Evolutionary conservation across 2,113 vertebrate genomes (phyloP).

Genomic region (Corvus hawaiiensis): DNA sequence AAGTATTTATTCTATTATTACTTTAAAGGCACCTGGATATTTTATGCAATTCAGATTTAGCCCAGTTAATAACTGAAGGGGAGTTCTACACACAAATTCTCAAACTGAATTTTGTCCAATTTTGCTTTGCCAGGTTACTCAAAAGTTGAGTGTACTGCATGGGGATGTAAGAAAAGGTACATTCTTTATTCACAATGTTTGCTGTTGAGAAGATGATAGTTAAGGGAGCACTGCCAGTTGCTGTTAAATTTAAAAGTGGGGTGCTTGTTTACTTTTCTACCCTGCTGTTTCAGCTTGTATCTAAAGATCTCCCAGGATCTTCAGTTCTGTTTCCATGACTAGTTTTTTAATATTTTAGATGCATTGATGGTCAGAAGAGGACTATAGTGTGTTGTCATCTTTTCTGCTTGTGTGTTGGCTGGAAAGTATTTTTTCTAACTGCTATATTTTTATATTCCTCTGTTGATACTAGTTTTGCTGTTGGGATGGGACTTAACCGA

Average conservation of each 20-base stretch:
- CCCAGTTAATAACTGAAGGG: neutral
- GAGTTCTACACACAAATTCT: neutral
- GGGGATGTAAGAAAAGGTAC: neutral
- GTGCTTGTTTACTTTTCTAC: neutral
- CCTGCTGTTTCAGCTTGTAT: neutral
- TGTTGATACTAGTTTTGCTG: neutral
- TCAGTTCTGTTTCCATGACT: neutral
- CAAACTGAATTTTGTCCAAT: neutral
- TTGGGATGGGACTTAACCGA: neutral
- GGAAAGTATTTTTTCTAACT: neutral
- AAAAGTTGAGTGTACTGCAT: neutral
- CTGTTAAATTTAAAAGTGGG: neutral
- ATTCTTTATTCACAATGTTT: neutral
- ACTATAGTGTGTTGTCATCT: neutral
- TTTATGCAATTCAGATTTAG: neutral
- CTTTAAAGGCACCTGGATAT: conserved; percentile 33
- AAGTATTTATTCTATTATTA: conserved; percentile 63
- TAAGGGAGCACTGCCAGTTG: neutral
- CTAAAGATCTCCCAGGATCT: neutral
- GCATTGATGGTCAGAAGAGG: neutral
- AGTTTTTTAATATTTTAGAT: neutral
- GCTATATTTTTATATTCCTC: neutral
- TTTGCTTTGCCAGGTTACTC: neutral
- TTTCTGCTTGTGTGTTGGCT: neutral
- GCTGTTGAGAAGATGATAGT: neutral